Percentiles rank a stretch among this genome's conserved stretches.
Conservation (phyloP, 2,113 vertebrate genomes). For the Okapia johnstoni region DNA sequence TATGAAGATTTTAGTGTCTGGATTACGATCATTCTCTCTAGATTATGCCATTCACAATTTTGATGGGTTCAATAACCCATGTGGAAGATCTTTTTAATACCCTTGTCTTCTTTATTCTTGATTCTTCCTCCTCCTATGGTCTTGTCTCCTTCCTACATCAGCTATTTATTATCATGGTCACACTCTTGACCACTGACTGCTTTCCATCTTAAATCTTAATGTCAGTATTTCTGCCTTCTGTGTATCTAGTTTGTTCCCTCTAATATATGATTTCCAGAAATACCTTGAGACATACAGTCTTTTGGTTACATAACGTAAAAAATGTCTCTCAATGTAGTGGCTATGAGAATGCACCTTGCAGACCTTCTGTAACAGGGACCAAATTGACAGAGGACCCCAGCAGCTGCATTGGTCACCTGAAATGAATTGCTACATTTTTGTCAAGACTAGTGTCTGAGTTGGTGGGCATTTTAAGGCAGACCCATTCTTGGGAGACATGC, state of each 20-base stretch:
- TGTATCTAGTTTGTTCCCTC: neutral
- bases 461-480: neutral
- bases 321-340: neutral
- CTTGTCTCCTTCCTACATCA: neutral
- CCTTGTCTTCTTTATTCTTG: neutral
- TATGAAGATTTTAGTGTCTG: neutral
- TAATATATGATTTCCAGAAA: neutral
- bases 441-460: neutral
- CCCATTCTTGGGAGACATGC: neutral
- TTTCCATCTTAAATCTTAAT: neutral
- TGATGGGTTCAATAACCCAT: neutral
- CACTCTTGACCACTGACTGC: neutral
- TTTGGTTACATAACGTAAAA: neutral
- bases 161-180: neutral
- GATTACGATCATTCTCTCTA: neutral
- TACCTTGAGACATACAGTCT: neutral
- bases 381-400: neutral
- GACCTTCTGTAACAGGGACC: neutral
- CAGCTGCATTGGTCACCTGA: neutral
- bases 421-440: neutral
- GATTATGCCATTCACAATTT: neutral
- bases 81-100: neutral
- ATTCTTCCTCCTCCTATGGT: neutral
- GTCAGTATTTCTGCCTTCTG: neutral
- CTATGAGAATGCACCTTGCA: neutral